Percentiles rank a stretch among this genome's conserved stretches.
Conservation (phyloP, 2,888 invertebrate genomes). For the Yponomeuta plumbellus region DNA sequence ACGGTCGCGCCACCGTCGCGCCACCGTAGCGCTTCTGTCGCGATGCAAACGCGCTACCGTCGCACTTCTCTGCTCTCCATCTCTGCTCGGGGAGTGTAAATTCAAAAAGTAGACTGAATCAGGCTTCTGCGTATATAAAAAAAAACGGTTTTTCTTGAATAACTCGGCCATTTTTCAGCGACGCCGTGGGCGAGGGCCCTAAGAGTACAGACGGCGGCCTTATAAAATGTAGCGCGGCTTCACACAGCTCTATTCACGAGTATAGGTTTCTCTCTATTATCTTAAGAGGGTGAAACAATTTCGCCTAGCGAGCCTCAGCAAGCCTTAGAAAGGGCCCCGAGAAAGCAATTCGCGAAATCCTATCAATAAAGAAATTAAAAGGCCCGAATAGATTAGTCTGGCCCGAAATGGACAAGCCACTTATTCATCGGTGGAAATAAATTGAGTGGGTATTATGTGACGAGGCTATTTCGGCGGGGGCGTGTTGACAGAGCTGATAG, state of each 20-base stretch:
- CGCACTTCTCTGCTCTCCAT: too few relatives aligned
- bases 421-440: constrained; percentile 11
- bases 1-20: too few relatives aligned
- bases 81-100: too few relatives aligned
- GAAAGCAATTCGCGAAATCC: not conserved
- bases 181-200: too few relatives aligned
- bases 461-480: constrained; percentile 2
- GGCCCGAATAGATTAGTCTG: not conserved
- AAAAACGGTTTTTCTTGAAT: too few relatives aligned
- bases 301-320: not conserved
- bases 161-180: too few relatives aligned
- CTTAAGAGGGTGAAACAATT: not conserved
- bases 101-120: too few relatives aligned
- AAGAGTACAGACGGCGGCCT: too few relatives aligned
- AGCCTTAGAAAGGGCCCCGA: not conserved
- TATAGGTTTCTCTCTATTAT: not conserved
- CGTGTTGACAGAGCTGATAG: constrained; percentile 6
- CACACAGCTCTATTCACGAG: not conserved
- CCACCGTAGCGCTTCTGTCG: too few relatives aligned
- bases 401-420: not conserved
- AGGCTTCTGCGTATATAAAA: too few relatives aligned
- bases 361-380: constrained; percentile 1
- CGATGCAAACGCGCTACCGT: too few relatives aligned
- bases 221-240: too few relatives aligned
- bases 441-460: constrained; percentile 9